phyloP scores from a whole-genome alignment of 1,140 invertebrate genomes.

The Pseudomyrmex dendroicus region DNA sequence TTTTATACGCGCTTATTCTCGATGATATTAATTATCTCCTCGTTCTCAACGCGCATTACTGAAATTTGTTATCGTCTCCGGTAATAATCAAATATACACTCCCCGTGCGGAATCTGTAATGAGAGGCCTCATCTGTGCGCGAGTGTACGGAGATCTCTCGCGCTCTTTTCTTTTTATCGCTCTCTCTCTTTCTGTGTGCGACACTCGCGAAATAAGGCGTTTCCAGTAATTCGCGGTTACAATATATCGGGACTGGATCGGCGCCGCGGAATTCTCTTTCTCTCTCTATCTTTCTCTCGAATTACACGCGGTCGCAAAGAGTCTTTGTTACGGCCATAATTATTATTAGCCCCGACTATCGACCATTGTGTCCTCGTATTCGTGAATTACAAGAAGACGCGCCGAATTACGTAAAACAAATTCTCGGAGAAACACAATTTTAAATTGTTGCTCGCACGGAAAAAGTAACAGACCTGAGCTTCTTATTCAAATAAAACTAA shows the following conservation, averaged over 20 bases:
- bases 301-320: slow-evolving; percentile 56
- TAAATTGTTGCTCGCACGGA: slow-evolving; percentile 6
- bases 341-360: slow-evolving; percentile 49
- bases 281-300: background rate
- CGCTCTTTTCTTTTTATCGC: slow-evolving; percentile 19
- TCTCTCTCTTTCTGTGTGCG: background rate
- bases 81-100: slow-evolving; percentile 58
- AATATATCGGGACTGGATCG: slow-evolving; percentile 62
- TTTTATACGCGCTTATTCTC: background rate
- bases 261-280: slow-evolving; percentile 11
- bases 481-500: slow-evolving; percentile 34
- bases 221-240: slow-evolving; percentile 72
- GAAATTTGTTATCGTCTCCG: slow-evolving; percentile 50
- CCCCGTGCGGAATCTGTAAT: slow-evolving; percentile 62
- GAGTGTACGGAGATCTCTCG: slow-evolving; percentile 8
- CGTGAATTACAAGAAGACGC: background rate
- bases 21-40: slow-evolving; percentile 62
- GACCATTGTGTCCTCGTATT: slow-evolving; percentile 43
- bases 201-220: slow-evolving; percentile 65
- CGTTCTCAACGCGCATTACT: slow-evolving; percentile 38
- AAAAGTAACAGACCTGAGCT: background rate
- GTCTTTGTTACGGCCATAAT: slow-evolving; percentile 53
- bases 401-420: slow-evolving; percentile 38
- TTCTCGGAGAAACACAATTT: background rate
- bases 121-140: slow-evolving; percentile 24